Percentiles rank a stretch among this genome's conserved stretches.
phyloP scores from a whole-genome alignment of 37 sponge, comb jelly and placozoan genomes.

The Halisarca cf. caerulea region DNA sequence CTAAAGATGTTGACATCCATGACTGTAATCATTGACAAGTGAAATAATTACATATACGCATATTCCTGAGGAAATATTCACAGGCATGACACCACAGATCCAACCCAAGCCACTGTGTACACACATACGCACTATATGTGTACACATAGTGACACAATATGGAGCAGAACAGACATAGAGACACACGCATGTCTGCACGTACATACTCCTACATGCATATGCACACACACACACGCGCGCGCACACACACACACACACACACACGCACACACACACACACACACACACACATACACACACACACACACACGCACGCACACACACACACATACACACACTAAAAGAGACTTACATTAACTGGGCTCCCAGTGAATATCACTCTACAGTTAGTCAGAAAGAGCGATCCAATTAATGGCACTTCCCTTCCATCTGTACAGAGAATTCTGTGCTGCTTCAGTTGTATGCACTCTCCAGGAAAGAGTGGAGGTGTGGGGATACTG shows the following conservation, averaged over 20 bases:
- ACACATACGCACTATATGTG: too few species aligned
- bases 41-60: too few species aligned
- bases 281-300: conserved; percentile 16
- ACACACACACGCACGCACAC: conserved; percentile 15
- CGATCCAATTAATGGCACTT: conserved; percentile 64
- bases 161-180: not conserved
- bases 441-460: conserved; percentile 67
- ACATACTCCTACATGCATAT: not conserved
- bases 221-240: conserved; percentile 10
- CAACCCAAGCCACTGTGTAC: too few species aligned
- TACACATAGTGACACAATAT: too few species aligned
- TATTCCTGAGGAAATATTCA: too few species aligned
- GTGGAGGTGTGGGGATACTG: conserved; percentile 56
- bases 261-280: not conserved
- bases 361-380: conserved; percentile 76
- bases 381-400: conserved; percentile 79
- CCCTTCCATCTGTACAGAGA: conserved; percentile 39
- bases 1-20: too few species aligned
- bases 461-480: conserved; percentile 67
- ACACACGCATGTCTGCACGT: not conserved
- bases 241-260: conserved; percentile 25
- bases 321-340: conserved; percentile 35
- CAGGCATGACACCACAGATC: too few species aligned
- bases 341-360: conserved; percentile 53
- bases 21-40: too few species aligned